These are phyloP conservation scores for Atta colombica DNA, from an alignment of 1,140 invertebrate genomes.

Conservation along the genomic window DNA sequence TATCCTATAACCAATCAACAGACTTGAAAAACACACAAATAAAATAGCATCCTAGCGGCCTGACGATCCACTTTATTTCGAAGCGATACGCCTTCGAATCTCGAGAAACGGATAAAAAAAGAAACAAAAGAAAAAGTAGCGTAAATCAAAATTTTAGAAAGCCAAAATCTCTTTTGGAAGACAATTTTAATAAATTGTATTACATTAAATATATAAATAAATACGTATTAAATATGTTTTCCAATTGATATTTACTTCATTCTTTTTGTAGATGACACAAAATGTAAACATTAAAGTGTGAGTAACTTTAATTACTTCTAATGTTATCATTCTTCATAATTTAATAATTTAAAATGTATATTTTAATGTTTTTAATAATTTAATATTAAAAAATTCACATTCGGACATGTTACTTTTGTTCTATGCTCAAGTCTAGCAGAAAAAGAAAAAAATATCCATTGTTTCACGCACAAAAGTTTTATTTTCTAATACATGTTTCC, in stretches of 20 bases:
- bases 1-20: too few species aligned
- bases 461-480: not conserved
- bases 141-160: not conserved
- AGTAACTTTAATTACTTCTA: not conserved
- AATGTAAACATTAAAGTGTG: not conserved
- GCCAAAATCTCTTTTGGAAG: not conserved
- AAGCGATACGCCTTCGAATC: not conserved
- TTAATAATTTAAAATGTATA: not conserved
- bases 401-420: too few species aligned
- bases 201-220: conserved; percentile 16
- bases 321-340: not conserved
- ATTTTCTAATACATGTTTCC: not conserved
- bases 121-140: not conserved
- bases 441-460: not conserved
- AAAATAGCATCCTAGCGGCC: not conserved
- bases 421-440: not conserved
- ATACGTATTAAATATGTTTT: not conserved
- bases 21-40: too few species aligned
- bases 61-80: conserved; percentile 55
- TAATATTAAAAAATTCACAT: not conserved
- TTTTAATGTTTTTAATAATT: not conserved
- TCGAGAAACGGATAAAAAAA: too few species aligned
- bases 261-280: not conserved
- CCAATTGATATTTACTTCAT: not conserved
- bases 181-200: not conserved